Evolutionary conservation across 2,888 invertebrate genomes (phyloP), one percentile per base, ranked within the genome.

Genomic region (Watsonalla binaria): DNA sequence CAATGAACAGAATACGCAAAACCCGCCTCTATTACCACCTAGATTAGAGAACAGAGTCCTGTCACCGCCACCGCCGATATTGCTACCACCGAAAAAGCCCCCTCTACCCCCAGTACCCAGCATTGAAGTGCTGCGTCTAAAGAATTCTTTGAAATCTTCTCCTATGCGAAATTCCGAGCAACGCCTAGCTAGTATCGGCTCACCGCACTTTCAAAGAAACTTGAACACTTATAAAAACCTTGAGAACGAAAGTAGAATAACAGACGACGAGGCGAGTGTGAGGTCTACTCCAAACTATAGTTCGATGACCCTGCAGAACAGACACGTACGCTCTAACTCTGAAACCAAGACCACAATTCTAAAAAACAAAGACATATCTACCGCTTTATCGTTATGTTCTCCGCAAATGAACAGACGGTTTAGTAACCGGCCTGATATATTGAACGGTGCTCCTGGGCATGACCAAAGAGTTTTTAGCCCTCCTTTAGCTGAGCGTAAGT

Each of bases 61-160:
- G 2, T 78, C 88, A 11, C 90, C 89, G 42, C 89, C 93, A 0
- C 91, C 92, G 0, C 92, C 93, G 47, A 64, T 93, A 45, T 78
- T 92, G 52, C 68, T 93, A 66, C 93, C 94, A 34, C 94, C 94
- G 8, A 94, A 94, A 73, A 95, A 95, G 79, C 95, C 95, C 45
- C 94, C 95, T 35, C 77, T 95, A 68, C 95, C 95, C 56, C 94
- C 95, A 15, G 93, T 94, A 47, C 93, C 94, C 6, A 93, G 93
- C 56, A 84, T 93, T 63, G 93, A 93, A 76, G 92, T 92, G 6
- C 74, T 93, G 63, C 83, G 93, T 68, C 83, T 92, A 70, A 92
- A 93, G 73, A 92, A 86, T 61, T 82, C 86, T 0, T 85, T 83
- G 60, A 90, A 89, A 61, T 86, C 84, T 54, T 85, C 90, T 0